phyloP scores from a whole-genome alignment of 2,888 invertebrate species.

The Metallyticus violacea region DNA sequence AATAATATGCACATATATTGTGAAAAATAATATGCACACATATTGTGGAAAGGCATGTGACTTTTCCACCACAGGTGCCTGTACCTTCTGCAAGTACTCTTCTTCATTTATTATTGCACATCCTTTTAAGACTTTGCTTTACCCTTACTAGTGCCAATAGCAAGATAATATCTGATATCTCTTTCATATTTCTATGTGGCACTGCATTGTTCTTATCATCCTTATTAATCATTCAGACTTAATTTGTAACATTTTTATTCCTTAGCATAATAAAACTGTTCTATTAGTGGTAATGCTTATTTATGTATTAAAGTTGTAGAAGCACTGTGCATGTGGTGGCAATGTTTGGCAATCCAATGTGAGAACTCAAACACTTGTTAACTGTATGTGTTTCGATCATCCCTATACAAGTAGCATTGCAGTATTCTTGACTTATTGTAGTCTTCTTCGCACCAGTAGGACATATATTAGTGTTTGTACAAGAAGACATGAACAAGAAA shows the following conservation, averaged over 20 bases:
- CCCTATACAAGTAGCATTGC: conserved; percentile 21
- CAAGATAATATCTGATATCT: neutral
- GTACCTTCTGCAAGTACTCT: too few relatives aligned
- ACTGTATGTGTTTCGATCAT: conserved; percentile 26
- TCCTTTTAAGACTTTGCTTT: too few relatives aligned
- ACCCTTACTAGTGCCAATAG: neutral
- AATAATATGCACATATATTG: neutral
- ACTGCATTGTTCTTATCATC: too few relatives aligned
- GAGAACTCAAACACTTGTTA: conserved; percentile 25
- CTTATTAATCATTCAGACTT: too few relatives aligned
- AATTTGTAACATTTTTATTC: too few relatives aligned
- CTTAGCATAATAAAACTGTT: too few relatives aligned
- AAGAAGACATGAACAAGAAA: conserved; percentile 17
- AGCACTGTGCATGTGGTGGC: conserved; percentile 23
- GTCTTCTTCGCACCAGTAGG: conserved; percentile 28
- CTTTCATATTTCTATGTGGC: too few relatives aligned
- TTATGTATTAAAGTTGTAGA: conserved; percentile 11
- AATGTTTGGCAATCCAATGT: conserved; percentile 22
- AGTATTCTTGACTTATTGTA: conserved; percentile 29
- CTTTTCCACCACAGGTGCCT: too few relatives aligned
- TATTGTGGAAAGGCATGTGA: neutral
- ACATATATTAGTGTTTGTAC: conserved; percentile 30
- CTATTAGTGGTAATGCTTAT: conserved; percentile 8
- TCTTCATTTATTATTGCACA: too few relatives aligned
- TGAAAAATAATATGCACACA: neutral